These are phyloP conservation scores for Ophion ventricosus DNA, from an alignment of 2,888 invertebrate species.

Conservation along the genomic window DNA sequence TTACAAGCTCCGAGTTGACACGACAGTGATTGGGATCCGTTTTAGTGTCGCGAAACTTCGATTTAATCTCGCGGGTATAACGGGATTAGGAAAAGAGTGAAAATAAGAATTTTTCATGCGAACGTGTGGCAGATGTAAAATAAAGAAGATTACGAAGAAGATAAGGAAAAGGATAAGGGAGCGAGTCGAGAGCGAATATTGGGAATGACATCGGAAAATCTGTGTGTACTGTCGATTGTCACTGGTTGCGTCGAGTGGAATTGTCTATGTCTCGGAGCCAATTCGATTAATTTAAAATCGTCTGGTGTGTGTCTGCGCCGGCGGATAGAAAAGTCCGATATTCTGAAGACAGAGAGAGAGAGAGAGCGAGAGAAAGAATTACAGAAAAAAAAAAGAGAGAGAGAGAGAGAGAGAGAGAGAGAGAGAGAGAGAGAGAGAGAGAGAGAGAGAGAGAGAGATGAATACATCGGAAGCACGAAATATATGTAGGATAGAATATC, in stretches of 20 bases:
- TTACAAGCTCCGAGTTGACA: slow-evolving; percentile 8
- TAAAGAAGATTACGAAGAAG: slow-evolving; percentile 33
- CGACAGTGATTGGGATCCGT: slow-evolving; percentile 24
- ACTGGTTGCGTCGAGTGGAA: slow-evolving; percentile 57
- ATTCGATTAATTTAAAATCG: slow-evolving; percentile 59
- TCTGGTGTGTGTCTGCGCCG: background rate
- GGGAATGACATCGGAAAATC: slow-evolving; percentile 47
- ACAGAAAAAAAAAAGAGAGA: no score
- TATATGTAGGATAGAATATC: background rate
- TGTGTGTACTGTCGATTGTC: slow-evolving; percentile 47
- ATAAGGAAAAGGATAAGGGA: background rate
- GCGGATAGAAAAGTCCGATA: background rate
- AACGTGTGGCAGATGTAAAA: slow-evolving; percentile 31
- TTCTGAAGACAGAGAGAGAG: background rate
- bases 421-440: background rate
- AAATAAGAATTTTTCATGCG: slow-evolving; percentile 60
- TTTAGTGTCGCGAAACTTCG: slow-evolving; percentile 30
- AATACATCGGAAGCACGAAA: background rate
- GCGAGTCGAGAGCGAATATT: slow-evolving; percentile 12
- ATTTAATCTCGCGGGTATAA: slow-evolving; percentile 58
- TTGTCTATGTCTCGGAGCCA: slow-evolving; percentile 45
- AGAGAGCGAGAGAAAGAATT: no score
- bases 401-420: no score
- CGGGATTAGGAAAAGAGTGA: slow-evolving; percentile 60
- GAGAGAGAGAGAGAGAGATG: background rate